Base-by-base conservation (phyloP, 2,113 vertebrate genomes). In the Paracanthobrama guichenoti region DNA sequence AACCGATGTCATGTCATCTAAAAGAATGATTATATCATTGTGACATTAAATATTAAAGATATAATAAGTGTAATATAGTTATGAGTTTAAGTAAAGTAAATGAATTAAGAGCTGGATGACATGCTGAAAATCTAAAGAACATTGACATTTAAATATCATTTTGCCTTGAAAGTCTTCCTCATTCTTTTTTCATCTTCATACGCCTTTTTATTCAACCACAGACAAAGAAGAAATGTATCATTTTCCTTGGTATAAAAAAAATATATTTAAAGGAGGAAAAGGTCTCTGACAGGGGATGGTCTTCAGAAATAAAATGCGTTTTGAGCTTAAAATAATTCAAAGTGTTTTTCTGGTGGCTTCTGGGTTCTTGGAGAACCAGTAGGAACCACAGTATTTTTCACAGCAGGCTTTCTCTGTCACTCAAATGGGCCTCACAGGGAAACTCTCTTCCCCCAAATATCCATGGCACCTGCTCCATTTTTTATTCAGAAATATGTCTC, bases 301-400 rank as follows among this genome's bases (percentile, higher is more conserved):
- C 93, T 94, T 93, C 93, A 93, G 93, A 75, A 53, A 94, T 93
- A 94, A 94, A 94, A 94, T 94, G 93, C 92, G 93, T 94, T 95
- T 95, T 93, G 93, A 79, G 92, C 93, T 94, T 89, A 93, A 94
- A 95, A 94, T 94, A 94, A 95, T 95, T 95, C 92, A 93, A 93
- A 93, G 93, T 91, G 93, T 94, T 90, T 95, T 93, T 92, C 92
- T 85, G 81, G 91, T 93, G 91, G 92, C 93, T 95, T 94, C 92
- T 92, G 91, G 92, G 93, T 94, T 94, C 93, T 92, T 86, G 85
- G 91, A 94, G 92, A 92, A 93, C 91, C 93, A 93, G 93, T 92
- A 92, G 93, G 93, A 94, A 92, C 92, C 92, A 92, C 91, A 92
- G 91, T 94, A 93, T 94, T 95, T 95, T 94, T 95, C 94, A 91